Conservation (phyloP, 2,888 invertebrate species). For the Oxycera nigricornis region DNA sequence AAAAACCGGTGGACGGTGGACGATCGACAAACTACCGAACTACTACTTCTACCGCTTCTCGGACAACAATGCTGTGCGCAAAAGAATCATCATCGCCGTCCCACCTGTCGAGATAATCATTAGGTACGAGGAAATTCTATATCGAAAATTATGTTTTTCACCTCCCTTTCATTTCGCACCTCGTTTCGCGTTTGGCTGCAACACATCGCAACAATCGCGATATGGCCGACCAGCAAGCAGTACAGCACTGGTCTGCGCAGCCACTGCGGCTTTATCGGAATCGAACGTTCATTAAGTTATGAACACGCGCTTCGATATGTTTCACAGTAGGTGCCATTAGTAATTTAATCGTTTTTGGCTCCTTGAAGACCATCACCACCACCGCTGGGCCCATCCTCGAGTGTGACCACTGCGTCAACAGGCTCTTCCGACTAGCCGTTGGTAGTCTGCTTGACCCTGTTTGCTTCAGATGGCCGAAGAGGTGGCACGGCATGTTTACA, state of each 20-base stretch:
- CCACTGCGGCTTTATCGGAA: constrained; percentile 26
- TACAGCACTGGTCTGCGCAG: too few relatives aligned
- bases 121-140: constrained; percentile 35
- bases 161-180: constrained; percentile 41
- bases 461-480: too few relatives aligned
- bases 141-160: constrained; percentile 38
- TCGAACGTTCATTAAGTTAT: constrained; percentile 41
- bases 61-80: background rate
- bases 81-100: constrained; percentile 22
- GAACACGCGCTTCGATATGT: constrained; percentile 41
- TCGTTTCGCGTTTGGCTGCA: constrained; percentile 29
- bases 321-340: constrained; percentile 42
- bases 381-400: background rate
- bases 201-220: background rate
- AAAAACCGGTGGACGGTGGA: background rate
- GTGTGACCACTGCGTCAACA: background rate
- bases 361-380: constrained; percentile 11
- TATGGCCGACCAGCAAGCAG: background rate
- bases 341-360: constrained; percentile 41
- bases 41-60: background rate
- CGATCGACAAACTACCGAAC: constrained; percentile 13
- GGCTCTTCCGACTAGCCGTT: too few relatives aligned
- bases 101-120: constrained; percentile 40
- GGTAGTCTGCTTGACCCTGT: too few relatives aligned
- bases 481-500: too few relatives aligned